These are phyloP conservation scores for Melanerpes formicivorus DNA, from an alignment of 2,113 vertebrate species.

Conservation along the genomic window DNA sequence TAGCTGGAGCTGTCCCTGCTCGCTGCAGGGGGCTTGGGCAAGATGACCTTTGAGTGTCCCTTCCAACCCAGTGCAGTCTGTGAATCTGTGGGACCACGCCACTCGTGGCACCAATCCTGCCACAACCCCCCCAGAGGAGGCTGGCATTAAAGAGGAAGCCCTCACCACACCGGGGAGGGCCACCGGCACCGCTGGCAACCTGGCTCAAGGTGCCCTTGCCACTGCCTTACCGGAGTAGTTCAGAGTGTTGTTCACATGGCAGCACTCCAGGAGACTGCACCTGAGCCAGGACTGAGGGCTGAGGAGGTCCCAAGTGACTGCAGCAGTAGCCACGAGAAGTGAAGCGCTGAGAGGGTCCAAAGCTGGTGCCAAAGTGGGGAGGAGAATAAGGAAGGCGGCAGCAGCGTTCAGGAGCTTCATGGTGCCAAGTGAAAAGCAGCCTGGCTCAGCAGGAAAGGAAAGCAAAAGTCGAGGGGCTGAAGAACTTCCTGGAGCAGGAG, in stretches of 20 bases:
- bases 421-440: neutral
- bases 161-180: neutral
- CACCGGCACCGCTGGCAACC: neutral
- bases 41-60: too few relatives aligned
- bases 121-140: neutral
- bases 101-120: neutral
- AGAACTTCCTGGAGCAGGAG: neutral
- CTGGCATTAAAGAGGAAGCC: neutral
- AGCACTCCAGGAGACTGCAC: constrained; percentile 22
- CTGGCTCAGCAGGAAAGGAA: neutral
- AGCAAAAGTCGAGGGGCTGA: neutral
- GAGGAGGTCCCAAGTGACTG: neutral
- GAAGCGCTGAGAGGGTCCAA: constrained; percentile 23
- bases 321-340: neutral
- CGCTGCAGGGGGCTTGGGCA: too few relatives aligned
- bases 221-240: neutral
- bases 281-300: constrained; percentile 9
- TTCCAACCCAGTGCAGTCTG: too few relatives aligned
- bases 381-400: neutral
- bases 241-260: neutral
- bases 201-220: neutral
- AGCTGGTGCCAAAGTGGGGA: neutral
- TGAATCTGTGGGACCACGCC: neutral
- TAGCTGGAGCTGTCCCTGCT: too few relatives aligned
- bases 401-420: constrained; percentile 3